A percentile compares a stretch with the other conserved stretches of the same genome.
phyloP scores from a whole-genome alignment of 64 coral and sea anemone genomes.

The Actinia equina region DNA sequence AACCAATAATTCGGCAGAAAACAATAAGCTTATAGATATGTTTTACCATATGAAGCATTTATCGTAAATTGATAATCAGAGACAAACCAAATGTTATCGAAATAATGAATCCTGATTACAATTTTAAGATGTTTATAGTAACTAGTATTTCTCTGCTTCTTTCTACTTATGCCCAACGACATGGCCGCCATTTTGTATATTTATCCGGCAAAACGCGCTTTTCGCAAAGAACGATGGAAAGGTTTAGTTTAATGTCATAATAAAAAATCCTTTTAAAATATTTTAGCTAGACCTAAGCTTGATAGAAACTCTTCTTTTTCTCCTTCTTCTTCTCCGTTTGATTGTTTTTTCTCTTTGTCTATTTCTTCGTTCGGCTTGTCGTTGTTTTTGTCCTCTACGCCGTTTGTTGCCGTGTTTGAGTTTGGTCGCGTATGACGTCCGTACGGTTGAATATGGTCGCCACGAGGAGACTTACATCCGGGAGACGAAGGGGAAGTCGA shows the following conservation, averaged over 20 bases:
- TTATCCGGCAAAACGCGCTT: background rate
- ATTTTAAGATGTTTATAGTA: too few relatives aligned
- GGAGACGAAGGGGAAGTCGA: background rate
- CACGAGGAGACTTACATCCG: background rate
- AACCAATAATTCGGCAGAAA: background rate
- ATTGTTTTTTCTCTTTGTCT: slow-evolving; percentile 23
- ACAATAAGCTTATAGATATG: background rate
- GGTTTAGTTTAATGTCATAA: background rate
- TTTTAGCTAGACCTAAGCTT: slow-evolving; percentile 56
- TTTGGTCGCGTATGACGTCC: slow-evolving; percentile 1
- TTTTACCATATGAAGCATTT: background rate
- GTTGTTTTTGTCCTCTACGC: background rate
- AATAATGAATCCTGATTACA: too few relatives aligned
- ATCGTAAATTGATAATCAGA: too few relatives aligned
- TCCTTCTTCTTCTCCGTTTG: slow-evolving; percentile 31
- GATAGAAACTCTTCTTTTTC: slow-evolving; percentile 65
- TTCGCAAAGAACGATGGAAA: background rate
- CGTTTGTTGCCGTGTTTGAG: slow-evolving; percentile 12
- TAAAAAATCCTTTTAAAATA: background rate
- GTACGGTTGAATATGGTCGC: background rate
- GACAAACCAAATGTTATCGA: too few relatives aligned
- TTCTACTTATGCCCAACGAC: background rate
- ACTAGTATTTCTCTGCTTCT: background rate
- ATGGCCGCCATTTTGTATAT: background rate
- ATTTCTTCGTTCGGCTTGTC: slow-evolving; percentile 1